Evolutionary conservation across 2,888 invertebrate species (phyloP).

Genomic region (Eristalis tenax): DNA sequence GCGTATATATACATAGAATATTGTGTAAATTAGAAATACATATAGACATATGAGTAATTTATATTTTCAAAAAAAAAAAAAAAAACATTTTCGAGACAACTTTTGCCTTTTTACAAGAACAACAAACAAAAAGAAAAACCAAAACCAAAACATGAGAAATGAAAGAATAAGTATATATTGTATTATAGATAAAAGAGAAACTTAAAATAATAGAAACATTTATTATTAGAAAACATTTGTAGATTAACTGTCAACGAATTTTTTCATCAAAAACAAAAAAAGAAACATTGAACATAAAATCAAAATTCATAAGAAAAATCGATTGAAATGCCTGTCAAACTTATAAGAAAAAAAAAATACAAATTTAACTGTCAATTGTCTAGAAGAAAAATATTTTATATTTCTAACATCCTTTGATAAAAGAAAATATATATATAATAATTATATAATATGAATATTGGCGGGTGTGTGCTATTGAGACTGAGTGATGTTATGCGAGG

Average conservation of each 20-base stretch:
- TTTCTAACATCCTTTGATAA: not conserved
- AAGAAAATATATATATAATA: too few relatives aligned
- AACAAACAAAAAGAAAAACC: constrained; percentile 13
- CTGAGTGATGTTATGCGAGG: not conserved
- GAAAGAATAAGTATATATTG: constrained; percentile 17
- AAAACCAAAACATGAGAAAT: not conserved
- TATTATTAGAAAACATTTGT: constrained; percentile 38
- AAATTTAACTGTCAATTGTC: constrained; percentile 58
- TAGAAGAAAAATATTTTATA: constrained; percentile 8
- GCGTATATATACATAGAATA: not conserved
- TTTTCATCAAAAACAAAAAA: constrained; percentile 34
- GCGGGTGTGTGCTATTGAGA: constrained; percentile 3
- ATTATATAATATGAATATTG: too few relatives aligned
- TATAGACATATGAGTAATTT: constrained; percentile 18
- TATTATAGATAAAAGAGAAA: constrained; percentile 35
- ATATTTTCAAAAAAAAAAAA: constrained; percentile 44
- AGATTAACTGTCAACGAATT: constrained; percentile 65
- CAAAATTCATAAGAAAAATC: constrained; percentile 8
- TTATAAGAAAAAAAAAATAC: constrained; percentile 13
- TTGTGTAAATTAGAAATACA: constrained; percentile 7
- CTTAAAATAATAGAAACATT: constrained; percentile 2
- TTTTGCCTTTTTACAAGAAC: constrained; percentile 64
- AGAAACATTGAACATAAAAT: constrained; percentile 29
- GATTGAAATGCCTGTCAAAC: constrained; percentile 40
- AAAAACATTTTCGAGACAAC: constrained; percentile 49